phyloP scores from a whole-genome alignment of 92 coral and sea anemone genomes.

The Phenganax stokvisi region DNA sequence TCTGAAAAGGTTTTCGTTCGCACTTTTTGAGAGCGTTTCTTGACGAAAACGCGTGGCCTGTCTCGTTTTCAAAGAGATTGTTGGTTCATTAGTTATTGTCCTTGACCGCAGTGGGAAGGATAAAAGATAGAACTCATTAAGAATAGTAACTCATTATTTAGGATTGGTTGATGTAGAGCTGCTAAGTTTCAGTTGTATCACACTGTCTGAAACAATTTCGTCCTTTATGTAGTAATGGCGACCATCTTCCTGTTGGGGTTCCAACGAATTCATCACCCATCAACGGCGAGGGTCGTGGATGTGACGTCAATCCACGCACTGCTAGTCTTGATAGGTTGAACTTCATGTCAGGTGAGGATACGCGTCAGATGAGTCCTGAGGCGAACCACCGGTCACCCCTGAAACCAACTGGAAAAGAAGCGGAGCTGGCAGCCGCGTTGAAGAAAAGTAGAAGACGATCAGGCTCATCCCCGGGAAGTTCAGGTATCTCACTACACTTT shows the following conservation, averaged over 20 bases:
- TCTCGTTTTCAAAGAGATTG: too few relatives aligned
- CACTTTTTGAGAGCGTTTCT: too few relatives aligned
- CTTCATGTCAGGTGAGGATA: conserved; percentile 60
- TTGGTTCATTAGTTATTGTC: too few relatives aligned
- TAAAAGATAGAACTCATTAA: too few relatives aligned
- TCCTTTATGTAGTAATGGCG: conserved; percentile 22
- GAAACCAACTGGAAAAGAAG: conserved; percentile 92
- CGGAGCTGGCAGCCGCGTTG: conserved; percentile 78
- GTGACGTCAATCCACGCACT: conserved; percentile 66
- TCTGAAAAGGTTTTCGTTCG: too few relatives aligned
- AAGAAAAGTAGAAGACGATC: conserved; percentile 85
- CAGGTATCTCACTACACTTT: not conserved
- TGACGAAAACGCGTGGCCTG: too few relatives aligned
- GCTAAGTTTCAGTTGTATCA: too few relatives aligned
- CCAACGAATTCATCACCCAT: conserved; percentile 39
- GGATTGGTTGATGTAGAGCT: too few relatives aligned
- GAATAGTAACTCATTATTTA: too few relatives aligned
- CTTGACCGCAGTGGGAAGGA: too few relatives aligned
- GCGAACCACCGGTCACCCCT: conserved; percentile 66
- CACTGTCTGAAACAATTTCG: not conserved
- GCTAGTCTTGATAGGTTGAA: conserved; percentile 89
- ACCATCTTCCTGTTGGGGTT: conserved; percentile 39
- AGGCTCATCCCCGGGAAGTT: conserved; percentile 56
- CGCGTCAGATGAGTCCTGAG: conserved; percentile 65
- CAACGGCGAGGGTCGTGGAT: conserved; percentile 41